phyloP scores from a whole-genome alignment of 2,797 vertebrate species.

The Babyrousa celebensis region DNA sequence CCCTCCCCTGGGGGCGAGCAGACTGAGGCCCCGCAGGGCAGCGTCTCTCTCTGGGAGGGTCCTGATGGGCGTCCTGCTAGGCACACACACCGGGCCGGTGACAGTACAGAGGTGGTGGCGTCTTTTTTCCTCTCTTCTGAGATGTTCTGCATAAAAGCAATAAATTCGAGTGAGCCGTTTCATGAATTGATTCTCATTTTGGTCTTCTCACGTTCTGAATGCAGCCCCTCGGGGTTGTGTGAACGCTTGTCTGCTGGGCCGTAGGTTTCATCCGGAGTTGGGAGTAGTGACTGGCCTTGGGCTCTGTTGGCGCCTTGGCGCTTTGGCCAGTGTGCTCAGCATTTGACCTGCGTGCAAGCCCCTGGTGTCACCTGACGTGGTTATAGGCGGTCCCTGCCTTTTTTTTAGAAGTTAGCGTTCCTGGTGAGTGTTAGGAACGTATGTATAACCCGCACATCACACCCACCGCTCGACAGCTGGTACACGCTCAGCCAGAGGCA shows the following conservation, averaged over 20 bases:
- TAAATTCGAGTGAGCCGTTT: not conserved
- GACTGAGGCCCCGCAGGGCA: no score
- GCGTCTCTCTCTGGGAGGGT: no score
- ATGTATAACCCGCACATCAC: rapidly evolving
- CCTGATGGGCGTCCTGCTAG: no score
- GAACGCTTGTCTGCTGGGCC: not conserved
- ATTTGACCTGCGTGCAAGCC: not conserved
- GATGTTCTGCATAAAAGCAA: constrained; percentile 37
- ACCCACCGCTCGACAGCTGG: not conserved
- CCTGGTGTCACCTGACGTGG: not conserved
- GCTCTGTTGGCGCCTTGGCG: not conserved
- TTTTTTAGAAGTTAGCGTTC: constrained; percentile 4
- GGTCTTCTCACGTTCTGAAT: not conserved
- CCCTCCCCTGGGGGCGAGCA: no score
- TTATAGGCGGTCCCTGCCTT: not conserved
- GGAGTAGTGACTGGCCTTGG: rapidly evolving
- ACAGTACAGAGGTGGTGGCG: no score
- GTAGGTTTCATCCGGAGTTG: not conserved
- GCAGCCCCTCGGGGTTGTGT: not conserved
- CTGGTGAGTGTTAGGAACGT: not conserved
- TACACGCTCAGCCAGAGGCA: not conserved
- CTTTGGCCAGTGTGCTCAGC: not conserved
- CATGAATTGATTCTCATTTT: not conserved
- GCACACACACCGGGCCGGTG: no score
- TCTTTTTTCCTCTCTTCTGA: not conserved